Percentiles rank a stretch among this genome's conserved stretches.
phyloP scores from a whole-genome alignment of 2,888 invertebrate genomes.

The Ephialtes manifestator region DNA sequence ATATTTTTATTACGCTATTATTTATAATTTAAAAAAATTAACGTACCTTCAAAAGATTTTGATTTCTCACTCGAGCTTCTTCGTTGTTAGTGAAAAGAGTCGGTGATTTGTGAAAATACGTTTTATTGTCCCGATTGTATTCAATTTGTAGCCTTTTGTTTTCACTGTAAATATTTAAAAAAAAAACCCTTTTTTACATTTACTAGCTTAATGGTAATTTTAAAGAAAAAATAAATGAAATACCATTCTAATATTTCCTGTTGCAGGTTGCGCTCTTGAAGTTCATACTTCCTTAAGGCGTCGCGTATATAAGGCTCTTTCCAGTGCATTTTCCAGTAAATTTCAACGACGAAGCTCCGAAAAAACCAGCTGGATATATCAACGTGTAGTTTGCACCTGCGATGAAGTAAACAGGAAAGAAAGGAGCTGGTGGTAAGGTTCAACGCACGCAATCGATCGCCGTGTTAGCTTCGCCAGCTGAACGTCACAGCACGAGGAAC shows the following conservation, averaged over 20 bases:
- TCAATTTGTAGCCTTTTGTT: slow-evolving; percentile 63
- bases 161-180: slow-evolving; percentile 69
- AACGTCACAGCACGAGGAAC: neutral
- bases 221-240: slow-evolving; percentile 13
- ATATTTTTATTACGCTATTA: no score
- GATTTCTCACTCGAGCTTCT: slow-evolving; percentile 78
- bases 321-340: slow-evolving; percentile 44
- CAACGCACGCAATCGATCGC: slow-evolving; percentile 21
- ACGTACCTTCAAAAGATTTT: slow-evolving; percentile 80
- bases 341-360: slow-evolving; percentile 1
- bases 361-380: neutral
- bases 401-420: slow-evolving; percentile 8
- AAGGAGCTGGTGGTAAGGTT: neutral
- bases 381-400: slow-evolving; percentile 3
- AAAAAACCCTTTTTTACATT: neutral
- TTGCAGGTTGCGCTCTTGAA: slow-evolving; percentile 73
- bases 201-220: neutral
- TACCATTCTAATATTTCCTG: slow-evolving; percentile 75
- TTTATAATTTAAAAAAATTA: neutral
- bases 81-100: slow-evolving; percentile 69
- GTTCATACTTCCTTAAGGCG: slow-evolving; percentile 45
- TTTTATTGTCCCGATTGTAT: slow-evolving; percentile 42
- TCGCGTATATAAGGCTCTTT: slow-evolving; percentile 15
- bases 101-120: slow-evolving; percentile 13
- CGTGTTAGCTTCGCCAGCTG: neutral